phyloP scores from a whole-genome alignment of 2,113 vertebrate genomes.

The Benitochromis conjunctus region DNA sequence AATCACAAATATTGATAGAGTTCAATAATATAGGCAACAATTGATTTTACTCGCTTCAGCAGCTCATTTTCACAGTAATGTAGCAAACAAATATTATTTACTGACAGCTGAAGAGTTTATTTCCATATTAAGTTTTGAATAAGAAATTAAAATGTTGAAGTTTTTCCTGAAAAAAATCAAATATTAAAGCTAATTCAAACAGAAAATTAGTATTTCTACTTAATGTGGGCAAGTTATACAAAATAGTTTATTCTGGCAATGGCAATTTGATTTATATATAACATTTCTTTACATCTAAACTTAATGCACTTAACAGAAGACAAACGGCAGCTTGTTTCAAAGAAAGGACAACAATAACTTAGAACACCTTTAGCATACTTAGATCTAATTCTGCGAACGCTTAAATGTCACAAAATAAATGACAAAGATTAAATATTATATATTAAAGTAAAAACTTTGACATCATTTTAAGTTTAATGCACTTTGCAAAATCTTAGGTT shows the following conservation, averaged over 20 bases:
- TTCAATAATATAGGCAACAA: not conserved
- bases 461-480: not conserved
- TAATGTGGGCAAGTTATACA: not conserved
- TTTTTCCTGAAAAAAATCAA: not conserved
- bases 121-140: not conserved
- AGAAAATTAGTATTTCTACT: not conserved
- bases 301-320: not conserved
- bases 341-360: not conserved
- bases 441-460: not conserved
- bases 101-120: not conserved
- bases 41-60: not conserved
- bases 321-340: not conserved
- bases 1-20: not conserved
- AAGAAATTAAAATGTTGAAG: not conserved
- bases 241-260: not conserved
- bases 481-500: not conserved
- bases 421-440: not conserved
- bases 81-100: not conserved
- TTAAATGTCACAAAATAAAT: not conserved
- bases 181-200: not conserved
- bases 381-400: not conserved
- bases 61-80: not conserved
- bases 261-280: not conserved
- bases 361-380: not conserved
- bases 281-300: not conserved